Percentiles rank a stretch among this genome's conserved stretches.
phyloP scores from a whole-genome alignment of 2,113 vertebrate genomes.

The Pachyramphus minor region DNA sequence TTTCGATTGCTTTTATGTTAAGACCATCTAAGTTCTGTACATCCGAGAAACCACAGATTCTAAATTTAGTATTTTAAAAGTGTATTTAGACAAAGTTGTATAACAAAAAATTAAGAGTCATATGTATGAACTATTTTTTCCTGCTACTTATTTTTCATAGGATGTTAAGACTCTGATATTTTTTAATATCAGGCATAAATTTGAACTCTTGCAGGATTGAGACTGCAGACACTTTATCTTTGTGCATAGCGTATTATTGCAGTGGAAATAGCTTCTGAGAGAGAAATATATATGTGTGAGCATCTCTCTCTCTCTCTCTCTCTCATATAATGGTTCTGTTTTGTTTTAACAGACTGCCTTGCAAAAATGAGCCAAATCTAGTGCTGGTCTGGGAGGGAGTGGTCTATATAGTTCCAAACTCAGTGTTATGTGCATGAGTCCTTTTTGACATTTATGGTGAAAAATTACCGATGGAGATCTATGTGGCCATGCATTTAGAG shows the following conservation, averaged over 20 bases:
- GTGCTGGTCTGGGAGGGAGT: fast-evolving
- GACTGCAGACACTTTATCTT: background rate
- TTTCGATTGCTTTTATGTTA: background rate
- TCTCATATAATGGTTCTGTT: background rate
- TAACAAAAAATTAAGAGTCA: background rate
- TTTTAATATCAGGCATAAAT: background rate
- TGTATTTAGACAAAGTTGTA: background rate
- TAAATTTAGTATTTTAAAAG: background rate
- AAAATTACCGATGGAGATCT: background rate
- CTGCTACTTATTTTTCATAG: background rate
- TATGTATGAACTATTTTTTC: background rate
- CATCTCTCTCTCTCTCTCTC: background rate
- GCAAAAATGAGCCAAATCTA: background rate
- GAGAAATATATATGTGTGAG: background rate
- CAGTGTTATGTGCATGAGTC: fast-evolving
- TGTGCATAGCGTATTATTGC: background rate
- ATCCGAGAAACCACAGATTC: background rate
- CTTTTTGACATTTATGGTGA: background rate
- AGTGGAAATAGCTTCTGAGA: background rate
- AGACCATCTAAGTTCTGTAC: background rate
- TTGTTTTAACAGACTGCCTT: background rate
- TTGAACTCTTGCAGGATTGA: background rate
- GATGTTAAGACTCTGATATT: background rate
- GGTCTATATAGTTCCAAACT: fast-evolving
- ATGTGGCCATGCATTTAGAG: background rate